Evolutionary conservation across 1,140 invertebrate genomes (phyloP).

Genomic region (Melitaea cinxia): DNA sequence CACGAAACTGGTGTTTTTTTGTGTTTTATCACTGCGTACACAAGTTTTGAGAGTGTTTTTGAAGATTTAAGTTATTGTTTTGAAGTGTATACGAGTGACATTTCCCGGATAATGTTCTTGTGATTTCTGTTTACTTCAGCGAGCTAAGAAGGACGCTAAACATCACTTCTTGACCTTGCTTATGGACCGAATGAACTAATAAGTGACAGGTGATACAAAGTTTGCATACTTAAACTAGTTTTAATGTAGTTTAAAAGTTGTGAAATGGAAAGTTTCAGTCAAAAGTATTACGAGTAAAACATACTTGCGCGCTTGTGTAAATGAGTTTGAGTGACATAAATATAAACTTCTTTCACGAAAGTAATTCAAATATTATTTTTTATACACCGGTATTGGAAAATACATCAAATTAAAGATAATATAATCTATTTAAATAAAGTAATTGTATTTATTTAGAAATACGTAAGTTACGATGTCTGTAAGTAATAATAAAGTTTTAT

Average conservation of each 20-base stretch:
- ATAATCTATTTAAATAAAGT: not conserved
- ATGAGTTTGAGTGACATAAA: constrained; percentile 32
- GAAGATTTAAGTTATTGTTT: constrained; percentile 74
- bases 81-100: constrained; percentile 75
- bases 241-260: constrained; percentile 64
- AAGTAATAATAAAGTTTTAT: too few species aligned
- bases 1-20: constrained; percentile 53
- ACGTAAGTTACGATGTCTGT: too few species aligned
- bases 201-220: constrained; percentile 66
- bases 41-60: constrained; percentile 60
- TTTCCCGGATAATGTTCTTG: constrained; percentile 68
- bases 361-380: not conserved
- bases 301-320: constrained; percentile 27
- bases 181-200: constrained; percentile 51
- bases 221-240: constrained; percentile 67
- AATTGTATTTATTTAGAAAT: not conserved
- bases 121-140: constrained; percentile 77
- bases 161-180: constrained; percentile 60
- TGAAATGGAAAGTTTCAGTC: constrained; percentile 63
- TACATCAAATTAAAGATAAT: not conserved
- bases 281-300: constrained; percentile 53
- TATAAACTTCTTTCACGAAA: constrained; percentile 37
- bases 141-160: constrained; percentile 57
- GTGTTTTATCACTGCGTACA: constrained; percentile 45
- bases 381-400: not conserved